A percentile compares a stretch with the other conserved stretches of the same genome.
These are phyloP conservation scores for Pantherophis alleghaniensis DNA, from an alignment of 2,797 vertebrate species.

Conservation along the genomic window DNA sequence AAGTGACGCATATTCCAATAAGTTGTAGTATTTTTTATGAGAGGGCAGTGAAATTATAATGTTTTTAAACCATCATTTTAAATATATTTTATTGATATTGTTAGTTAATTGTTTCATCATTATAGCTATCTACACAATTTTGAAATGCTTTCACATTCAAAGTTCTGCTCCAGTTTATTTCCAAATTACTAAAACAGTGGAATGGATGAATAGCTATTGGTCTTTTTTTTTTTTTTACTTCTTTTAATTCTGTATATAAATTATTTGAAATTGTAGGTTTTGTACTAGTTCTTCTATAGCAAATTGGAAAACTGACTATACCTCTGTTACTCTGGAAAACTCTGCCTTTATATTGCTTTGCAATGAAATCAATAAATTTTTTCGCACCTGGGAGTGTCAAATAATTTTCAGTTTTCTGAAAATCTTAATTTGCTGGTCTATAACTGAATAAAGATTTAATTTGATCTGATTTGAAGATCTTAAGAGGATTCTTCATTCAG, in stretches of 20 bases:
- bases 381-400: background rate
- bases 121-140: constrained; percentile 1
- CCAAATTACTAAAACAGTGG: background rate
- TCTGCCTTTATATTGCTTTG: background rate
- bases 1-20: constrained; percentile 34
- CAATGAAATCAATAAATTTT: background rate
- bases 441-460: background rate
- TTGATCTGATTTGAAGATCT: background rate
- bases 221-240: background rate
- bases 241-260: background rate
- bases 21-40: background rate
- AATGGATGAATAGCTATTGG: background rate
- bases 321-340: background rate
- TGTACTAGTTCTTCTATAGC: background rate
- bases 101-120: background rate
- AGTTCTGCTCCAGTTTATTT: background rate
- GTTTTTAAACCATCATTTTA: background rate
- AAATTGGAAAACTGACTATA: background rate
- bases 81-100: background rate
- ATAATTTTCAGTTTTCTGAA: background rate
- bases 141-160: background rate
- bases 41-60: background rate
- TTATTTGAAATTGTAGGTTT: background rate
- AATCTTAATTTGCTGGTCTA: background rate
- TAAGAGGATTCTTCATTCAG: background rate